phyloP scores from a whole-genome alignment of 2,113 vertebrate genomes.

The Urocynchramus pylzowi region DNA sequence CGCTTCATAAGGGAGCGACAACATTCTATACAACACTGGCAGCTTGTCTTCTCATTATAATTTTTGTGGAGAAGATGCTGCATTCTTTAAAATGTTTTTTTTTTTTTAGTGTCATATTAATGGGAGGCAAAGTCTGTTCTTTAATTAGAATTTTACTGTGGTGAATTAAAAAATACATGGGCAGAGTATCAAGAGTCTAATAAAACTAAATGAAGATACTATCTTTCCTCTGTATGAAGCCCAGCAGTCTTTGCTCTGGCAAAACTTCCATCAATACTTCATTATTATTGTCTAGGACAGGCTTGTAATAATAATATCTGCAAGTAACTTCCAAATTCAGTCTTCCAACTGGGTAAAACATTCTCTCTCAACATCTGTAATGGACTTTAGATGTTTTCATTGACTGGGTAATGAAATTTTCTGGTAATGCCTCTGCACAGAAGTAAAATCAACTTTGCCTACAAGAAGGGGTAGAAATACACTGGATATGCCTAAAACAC shows the following conservation, averaged over 20 bases:
- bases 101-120: conserved; percentile 52
- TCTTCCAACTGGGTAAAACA: conserved; percentile 10
- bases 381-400: background rate
- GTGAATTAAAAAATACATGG: conserved; percentile 66
- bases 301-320: conserved; percentile 32
- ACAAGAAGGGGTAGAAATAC: background rate
- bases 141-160: conserved; percentile 66
- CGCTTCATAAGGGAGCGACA: conserved; percentile 41
- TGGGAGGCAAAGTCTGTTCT: conserved; percentile 57
- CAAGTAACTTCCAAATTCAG: conserved; percentile 22
- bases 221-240: conserved; percentile 34
- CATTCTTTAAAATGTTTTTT: conserved; percentile 25
- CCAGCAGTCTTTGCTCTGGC: conserved; percentile 49
- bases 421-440: background rate
- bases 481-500: background rate
- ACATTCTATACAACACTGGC: background rate
- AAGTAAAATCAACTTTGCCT: background rate
- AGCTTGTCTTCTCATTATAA: conserved; percentile 28
- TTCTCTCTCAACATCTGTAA: background rate
- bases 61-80: conserved; percentile 25
- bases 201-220: conserved; percentile 63
- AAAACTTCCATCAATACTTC: conserved; percentile 45
- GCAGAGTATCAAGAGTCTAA: conserved; percentile 52
- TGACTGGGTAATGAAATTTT: background rate
- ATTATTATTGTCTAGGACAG: conserved; percentile 43